Percentiles rank a stretch among this genome's conserved stretches.
phyloP scores from a whole-genome alignment of 2,113 vertebrate species.

The Gracilinanus agilis region DNA sequence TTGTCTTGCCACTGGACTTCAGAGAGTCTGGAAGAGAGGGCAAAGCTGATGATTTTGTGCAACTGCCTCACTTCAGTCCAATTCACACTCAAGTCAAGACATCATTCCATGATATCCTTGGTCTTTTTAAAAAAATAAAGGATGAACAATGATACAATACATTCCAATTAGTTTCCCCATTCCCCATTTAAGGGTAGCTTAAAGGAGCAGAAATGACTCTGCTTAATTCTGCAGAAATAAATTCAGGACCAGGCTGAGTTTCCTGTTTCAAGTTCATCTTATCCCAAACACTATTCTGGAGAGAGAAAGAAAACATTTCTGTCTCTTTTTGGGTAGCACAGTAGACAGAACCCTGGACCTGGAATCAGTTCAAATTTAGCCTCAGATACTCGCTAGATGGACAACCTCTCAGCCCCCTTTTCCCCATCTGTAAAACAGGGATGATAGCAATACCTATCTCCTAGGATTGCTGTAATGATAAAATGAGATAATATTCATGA shows the following conservation, averaged over 20 bases:
- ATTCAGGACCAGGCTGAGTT: neutral
- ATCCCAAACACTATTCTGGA: constrained; percentile 12
- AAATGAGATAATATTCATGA: too few species aligned
- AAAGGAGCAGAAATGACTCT: neutral
- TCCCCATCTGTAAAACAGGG: neutral
- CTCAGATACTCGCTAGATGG: too few species aligned
- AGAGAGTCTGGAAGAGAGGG: too few species aligned
- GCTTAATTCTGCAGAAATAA: neutral
- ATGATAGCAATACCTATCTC: too few species aligned
- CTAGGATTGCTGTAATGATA: too few species aligned
- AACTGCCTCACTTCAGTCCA: too few species aligned
- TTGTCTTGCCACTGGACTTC: too few species aligned
- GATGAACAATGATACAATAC: too few species aligned
- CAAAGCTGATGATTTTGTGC: too few species aligned
- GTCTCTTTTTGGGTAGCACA: neutral
- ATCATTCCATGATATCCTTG: too few species aligned
- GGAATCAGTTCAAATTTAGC: neutral
- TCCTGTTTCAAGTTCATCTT: neutral
- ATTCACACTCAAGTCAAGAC: too few species aligned
- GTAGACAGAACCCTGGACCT: neutral
- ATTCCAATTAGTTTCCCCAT: neutral
- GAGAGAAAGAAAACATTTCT: neutral
- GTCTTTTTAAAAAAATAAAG: too few species aligned
- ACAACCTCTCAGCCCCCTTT: neutral
- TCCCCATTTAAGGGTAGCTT: neutral